Percentiles rank a stretch among this genome's conserved stretches.
Evolutionary conservation across 2,113 vertebrate genomes (phyloP).

Genomic region (Heteronetta atricapilla): DNA sequence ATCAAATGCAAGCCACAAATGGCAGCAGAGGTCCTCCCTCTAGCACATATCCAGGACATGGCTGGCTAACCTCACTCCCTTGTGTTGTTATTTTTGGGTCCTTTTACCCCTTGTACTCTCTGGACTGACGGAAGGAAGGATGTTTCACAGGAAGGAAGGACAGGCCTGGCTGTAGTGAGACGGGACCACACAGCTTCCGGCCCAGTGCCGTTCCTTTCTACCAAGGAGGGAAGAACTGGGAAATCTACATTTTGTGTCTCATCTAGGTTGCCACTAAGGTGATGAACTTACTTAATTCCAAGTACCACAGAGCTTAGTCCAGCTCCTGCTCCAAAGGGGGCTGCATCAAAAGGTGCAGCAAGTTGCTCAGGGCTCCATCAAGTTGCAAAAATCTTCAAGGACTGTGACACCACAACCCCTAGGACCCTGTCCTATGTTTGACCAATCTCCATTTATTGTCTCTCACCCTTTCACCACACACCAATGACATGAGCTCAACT

Average conservation of each 20-base stretch:
- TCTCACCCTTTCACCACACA: background rate
- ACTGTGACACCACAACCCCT: background rate
- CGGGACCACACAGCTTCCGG: background rate
- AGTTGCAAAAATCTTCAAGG: background rate
- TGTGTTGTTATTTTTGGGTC: background rate
- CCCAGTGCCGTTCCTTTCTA: background rate
- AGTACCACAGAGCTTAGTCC: background rate
- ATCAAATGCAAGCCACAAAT: background rate
- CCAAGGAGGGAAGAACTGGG: background rate
- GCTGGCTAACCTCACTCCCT: background rate
- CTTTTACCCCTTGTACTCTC: background rate
- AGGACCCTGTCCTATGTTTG: background rate
- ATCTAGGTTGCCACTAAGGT: background rate
- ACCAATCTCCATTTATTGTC: background rate
- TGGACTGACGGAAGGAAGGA: constrained; percentile 32
- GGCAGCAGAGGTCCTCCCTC: background rate
- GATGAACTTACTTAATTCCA: background rate
- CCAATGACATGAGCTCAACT: background rate
- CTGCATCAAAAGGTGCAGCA: background rate
- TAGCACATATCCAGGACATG: background rate
- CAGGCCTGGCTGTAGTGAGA: background rate
- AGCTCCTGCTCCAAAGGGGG: background rate
- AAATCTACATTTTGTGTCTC: background rate
- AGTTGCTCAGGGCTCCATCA: background rate
- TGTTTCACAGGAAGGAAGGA: constrained; percentile 48